These are phyloP conservation scores for Aspidiotus destructor DNA, from an alignment of 2,888 invertebrate genomes.

Conservation along the genomic window DNA sequence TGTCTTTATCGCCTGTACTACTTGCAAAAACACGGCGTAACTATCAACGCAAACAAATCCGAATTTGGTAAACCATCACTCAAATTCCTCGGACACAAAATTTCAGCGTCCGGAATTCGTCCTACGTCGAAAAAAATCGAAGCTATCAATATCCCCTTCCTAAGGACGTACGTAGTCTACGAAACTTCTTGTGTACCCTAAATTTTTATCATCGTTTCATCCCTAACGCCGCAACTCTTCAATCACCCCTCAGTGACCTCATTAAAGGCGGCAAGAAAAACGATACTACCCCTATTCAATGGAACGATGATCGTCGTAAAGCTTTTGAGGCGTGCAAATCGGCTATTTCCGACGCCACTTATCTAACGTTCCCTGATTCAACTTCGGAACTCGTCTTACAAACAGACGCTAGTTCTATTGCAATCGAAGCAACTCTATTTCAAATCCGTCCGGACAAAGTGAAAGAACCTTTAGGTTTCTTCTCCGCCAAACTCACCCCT, in stretches of 20 bases:
- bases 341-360: not conserved
- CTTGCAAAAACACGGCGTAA: too few species aligned
- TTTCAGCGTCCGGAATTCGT: not conserved
- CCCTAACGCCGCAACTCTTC: not conserved
- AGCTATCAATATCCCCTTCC: not conserved
- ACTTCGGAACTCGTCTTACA: too few species aligned
- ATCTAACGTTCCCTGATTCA: not conserved
- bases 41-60: not conserved
- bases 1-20: too few species aligned
- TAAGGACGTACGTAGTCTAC: not conserved
- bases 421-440: too few species aligned
- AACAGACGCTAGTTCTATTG: too few species aligned
- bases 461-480: too few species aligned
- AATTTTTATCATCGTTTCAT: not conserved
- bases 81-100: not conserved
- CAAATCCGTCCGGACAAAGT: too few species aligned
- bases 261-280: not conserved
- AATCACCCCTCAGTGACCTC: not conserved
- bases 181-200: not conserved
- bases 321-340: not conserved
- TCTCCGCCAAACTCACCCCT: too few species aligned
- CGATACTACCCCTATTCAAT: not conserved
- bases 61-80: not conserved
- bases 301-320: not conserved
- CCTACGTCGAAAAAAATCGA: not conserved